Conservation (phyloP, 2,113 vertebrate genomes). For the Callipepla californica region DNA sequence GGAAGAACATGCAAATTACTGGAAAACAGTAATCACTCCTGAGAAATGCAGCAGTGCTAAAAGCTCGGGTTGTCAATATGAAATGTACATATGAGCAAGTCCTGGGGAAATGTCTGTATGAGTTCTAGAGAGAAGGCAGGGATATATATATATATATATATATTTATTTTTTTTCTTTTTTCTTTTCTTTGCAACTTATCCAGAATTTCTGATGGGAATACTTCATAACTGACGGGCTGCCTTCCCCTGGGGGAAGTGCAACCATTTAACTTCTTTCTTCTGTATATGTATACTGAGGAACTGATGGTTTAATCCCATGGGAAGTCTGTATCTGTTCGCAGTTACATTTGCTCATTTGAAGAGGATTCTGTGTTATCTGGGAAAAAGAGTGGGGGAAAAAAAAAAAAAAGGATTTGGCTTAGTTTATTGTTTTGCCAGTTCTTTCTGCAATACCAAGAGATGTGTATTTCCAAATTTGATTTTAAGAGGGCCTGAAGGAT, state of each 20-base stretch:
- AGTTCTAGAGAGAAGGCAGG: neutral
- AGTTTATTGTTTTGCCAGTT: neutral
- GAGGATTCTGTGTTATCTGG: neutral
- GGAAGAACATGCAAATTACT: neutral
- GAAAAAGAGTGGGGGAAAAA: neutral
- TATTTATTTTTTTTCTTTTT: neutral
- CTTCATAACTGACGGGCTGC: slow-evolving; percentile 8
- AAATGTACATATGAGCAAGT: neutral
- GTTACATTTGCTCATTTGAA: neutral
- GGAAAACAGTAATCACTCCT: neutral
- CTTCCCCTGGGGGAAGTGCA: slow-evolving; percentile 23
- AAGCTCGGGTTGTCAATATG: neutral
- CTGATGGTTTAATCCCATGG: slow-evolving; percentile 29
- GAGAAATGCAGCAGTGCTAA: neutral
- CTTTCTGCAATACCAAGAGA: neutral
- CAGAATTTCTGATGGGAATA: slow-evolving; percentile 35
- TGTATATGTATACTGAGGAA: neutral
- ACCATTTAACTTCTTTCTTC: slow-evolving; percentile 42
- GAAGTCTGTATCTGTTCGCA: neutral
- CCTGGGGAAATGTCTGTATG: neutral
- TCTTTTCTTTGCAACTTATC: neutral
- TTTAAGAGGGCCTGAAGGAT: neutral
- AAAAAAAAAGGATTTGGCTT: neutral
- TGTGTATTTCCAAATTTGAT: neutral
- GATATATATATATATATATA: no score